Evolutionary conservation across 2,888 invertebrate genomes (phyloP), one percentile per base, ranked within the genome.

Genomic region (Neoscelio sp.): DNA sequence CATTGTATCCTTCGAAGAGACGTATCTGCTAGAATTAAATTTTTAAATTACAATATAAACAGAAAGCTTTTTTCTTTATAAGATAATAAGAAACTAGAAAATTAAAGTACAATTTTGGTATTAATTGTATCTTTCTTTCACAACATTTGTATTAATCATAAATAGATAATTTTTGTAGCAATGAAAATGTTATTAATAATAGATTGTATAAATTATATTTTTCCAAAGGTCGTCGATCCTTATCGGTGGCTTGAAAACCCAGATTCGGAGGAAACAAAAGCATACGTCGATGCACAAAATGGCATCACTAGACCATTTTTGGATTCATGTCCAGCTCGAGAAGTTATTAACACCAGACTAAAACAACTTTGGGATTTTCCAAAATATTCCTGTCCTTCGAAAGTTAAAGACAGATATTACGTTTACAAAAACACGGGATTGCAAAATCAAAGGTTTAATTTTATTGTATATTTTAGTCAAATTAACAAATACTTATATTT

Each of bases 171-270:
- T n/a, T n/a, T n/a, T n/a, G n/a, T n/a, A n/a, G n/a, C n/a, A n/a
- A n/a, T n/a, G n/a, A n/a, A n/a, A n/a, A n/a, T n/a, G n/a, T n/a
- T n/a, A n/a, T n/a, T n/a, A n/a, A n/a, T n/a, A n/a, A n/a, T n/a
- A n/a, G n/a, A n/a, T n/a, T n/a, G n/a, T n/a, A n/a, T n/a, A n/a
- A n/a, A n/a, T n/a, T n/a, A n/a, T n/a, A n/a, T n/a, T n/a, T n/a
- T n/a, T n/a, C n/a, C n/a, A n/a, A n/a, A n/a, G n/a, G n/a, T n/a
- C n/a, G 83, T 90, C 56, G 99, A 99, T 91, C 97, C 97, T 0
- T 99, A 99, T 91, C 94, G 98, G 65, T 99, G 98, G 98, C 91
- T 99, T 71, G 99, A 99, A 91, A 97, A 99, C 91, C 98, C 99
- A 0, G 98, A 99, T 91, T 93, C 96, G 0, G 93, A 95, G 73